Percentiles rank a stretch among this genome's conserved stretches.
Evolutionary conservation across 2,797 vertebrate genomes (phyloP).

Genomic region (Chelidonichthys spinosus): DNA sequence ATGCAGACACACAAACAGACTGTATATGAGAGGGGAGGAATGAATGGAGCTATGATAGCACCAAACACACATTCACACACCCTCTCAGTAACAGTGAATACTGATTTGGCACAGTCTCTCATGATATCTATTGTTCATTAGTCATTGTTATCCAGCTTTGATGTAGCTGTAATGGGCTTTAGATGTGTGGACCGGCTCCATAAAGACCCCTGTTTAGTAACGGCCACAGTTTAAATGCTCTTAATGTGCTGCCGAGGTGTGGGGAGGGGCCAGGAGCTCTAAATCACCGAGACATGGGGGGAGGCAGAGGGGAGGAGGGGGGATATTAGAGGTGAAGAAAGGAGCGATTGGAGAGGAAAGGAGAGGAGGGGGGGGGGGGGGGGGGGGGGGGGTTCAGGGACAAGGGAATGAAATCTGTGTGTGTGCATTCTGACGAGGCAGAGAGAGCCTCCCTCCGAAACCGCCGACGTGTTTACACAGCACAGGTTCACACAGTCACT

Average conservation of each 20-base stretch:
- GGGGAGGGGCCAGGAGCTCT: constrained; percentile 73
- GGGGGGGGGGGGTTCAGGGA: constrained; percentile 55
- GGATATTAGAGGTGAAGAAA: neutral
- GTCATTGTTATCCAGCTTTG: constrained; percentile 81
- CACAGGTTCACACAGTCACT: constrained; percentile 64
- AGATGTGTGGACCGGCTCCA: constrained; percentile 76
- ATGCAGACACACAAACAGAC: constrained; percentile 29
- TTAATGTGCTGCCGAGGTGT: constrained; percentile 78
- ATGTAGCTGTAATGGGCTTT: constrained; percentile 82
- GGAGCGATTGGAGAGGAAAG: neutral
- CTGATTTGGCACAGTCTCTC: constrained; percentile 77
- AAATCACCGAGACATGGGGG: constrained; percentile 67
- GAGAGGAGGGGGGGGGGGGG: neutral
- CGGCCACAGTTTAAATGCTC: constrained; percentile 80
- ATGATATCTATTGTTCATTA: constrained; percentile 83
- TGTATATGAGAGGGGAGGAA: constrained; percentile 15
- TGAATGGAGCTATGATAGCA: constrained; percentile 53
- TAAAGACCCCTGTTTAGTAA: constrained; percentile 83
- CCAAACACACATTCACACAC: constrained; percentile 31
- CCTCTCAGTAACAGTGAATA: constrained; percentile 63
- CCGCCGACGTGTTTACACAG: constrained; percentile 74
- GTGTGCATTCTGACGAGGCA: constrained; percentile 74
- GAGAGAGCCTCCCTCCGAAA: constrained; percentile 61
- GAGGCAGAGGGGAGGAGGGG: constrained; percentile 1
- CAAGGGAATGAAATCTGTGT: constrained; percentile 72